Conservation (phyloP, 2,113 vertebrate genomes). For the Macaca fascicularis region DNA sequence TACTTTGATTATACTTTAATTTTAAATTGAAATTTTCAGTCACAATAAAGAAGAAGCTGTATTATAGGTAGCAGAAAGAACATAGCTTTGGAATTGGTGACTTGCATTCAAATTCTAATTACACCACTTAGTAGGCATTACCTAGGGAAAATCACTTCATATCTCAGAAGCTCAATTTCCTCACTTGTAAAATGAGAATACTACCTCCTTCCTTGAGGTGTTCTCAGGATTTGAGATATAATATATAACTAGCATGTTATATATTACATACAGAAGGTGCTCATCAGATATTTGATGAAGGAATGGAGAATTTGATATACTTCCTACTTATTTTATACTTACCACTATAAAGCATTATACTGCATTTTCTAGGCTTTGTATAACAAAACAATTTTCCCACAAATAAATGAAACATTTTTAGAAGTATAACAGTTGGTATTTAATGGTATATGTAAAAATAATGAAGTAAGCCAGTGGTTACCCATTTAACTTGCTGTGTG, state of each 20-base stretch:
- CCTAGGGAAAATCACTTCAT: background rate
- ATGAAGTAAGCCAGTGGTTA: constrained; percentile 4
- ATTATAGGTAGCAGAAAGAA: background rate
- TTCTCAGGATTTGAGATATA: background rate
- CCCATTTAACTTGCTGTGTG: background rate
- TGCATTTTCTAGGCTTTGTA: constrained; percentile 13
- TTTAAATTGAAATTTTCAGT: constrained; percentile 30
- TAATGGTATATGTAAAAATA: background rate
- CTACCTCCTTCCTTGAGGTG: background rate
- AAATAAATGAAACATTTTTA: constrained; percentile 23
- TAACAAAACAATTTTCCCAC: constrained; percentile 13
- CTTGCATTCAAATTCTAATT: constrained; percentile 7
- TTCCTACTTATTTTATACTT: constrained; percentile 22
- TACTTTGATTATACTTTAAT: background rate
- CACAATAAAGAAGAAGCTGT: constrained; percentile 23
- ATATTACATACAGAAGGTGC: background rate
- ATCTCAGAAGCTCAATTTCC: constrained; percentile 22
- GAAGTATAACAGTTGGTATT: constrained; percentile 20
- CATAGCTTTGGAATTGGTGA: background rate
- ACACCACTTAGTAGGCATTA: background rate
- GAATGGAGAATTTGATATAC: background rate
- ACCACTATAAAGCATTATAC: background rate
- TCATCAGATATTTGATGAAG: background rate
- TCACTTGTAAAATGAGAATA: background rate
- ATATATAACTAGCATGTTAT: background rate